Evolutionary conservation across 30 jellyfish, hydroid and myxozoan genomes (phyloP).

Genomic region (Calvadosia cruxmelitensis): DNA sequence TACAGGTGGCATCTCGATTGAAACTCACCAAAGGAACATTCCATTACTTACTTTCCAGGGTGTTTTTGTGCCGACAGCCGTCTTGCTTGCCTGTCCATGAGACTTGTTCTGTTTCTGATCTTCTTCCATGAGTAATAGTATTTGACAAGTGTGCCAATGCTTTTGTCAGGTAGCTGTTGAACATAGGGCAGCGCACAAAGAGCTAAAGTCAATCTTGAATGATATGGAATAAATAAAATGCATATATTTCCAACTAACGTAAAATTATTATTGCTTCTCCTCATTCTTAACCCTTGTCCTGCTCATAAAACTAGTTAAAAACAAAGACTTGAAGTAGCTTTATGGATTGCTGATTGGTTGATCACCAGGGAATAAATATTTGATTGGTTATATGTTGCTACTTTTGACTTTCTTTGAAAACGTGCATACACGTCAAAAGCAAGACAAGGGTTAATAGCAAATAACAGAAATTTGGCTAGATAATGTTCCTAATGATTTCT

Average conservation of each 20-base stretch:
- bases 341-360: no score
- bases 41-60: slow-evolving; percentile 29
- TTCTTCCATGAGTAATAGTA: slow-evolving; percentile 96
- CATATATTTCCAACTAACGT: not conserved
- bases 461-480: no score
- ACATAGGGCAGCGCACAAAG: not conserved
- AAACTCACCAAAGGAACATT: not conserved
- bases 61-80: slow-evolving; percentile 37
- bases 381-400: no score
- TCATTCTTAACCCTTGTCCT: no score
- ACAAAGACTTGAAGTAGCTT: no score
- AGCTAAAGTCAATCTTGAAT: not conserved
- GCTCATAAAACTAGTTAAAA: no score
- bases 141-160: slow-evolving; percentile 82
- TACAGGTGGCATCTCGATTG: not conserved
- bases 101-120: slow-evolving; percentile 81
- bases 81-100: slow-evolving; percentile 88
- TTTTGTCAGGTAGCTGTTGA: slow-evolving; percentile 84
- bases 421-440: no score
- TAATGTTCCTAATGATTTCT: no score
- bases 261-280: not conserved
- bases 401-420: no score
- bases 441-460: no score
- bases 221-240: not conserved
- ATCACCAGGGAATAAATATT: no score